Evolutionary conservation across 1,140 invertebrate genomes (phyloP), one percentile per base, ranked within the genome.

Genomic region (Venustaconcha ellipsiformis): DNA sequence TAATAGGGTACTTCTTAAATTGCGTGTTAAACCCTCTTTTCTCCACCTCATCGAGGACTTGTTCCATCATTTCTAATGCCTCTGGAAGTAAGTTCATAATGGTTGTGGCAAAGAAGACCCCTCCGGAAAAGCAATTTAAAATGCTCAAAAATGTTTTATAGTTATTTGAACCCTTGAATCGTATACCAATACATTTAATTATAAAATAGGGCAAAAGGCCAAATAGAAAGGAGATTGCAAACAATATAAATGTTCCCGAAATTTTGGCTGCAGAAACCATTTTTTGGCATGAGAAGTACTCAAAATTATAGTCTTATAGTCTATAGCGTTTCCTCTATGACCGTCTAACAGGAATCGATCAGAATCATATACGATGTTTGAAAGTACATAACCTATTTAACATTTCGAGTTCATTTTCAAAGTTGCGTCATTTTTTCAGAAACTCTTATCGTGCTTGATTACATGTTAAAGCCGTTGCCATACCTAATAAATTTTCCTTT

Each of bases 61-160:
- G 18, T n/a, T 81, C 76, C 14, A 92, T 79, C 67, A 80, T 82
- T 37, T 89, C 83, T 57, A 85, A 75, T 6, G 92, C 91, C 75
- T 92, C 91, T 5, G 91, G 92, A 75, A 92, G 86, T 23, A 92
- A 81, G 80, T 92, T 89, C 1, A 92, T 82, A 18, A 92, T 84
- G 67, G 91, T 91, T 18, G 91, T 91, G 12, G 85, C 90, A 15
- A 92, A 82, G 78, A 92, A 92, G 48, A 92, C 91, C 23, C 92
- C 92, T 14, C 91, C 92, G 58, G 91, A 91, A 80, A 92, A 92
- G 80, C 92, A 85, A 75, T 86, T 87, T 2, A 86, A 64, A n/a
- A 78, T 70, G 26, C 58, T 55, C 11, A 75, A 18, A 18, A 58
- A 57, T 1, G 59, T 23, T 30, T 75, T 63, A 13, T 69, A 63